Conservation (phyloP, 2,888 invertebrate species). For the Nemoura dubitans region DNA sequence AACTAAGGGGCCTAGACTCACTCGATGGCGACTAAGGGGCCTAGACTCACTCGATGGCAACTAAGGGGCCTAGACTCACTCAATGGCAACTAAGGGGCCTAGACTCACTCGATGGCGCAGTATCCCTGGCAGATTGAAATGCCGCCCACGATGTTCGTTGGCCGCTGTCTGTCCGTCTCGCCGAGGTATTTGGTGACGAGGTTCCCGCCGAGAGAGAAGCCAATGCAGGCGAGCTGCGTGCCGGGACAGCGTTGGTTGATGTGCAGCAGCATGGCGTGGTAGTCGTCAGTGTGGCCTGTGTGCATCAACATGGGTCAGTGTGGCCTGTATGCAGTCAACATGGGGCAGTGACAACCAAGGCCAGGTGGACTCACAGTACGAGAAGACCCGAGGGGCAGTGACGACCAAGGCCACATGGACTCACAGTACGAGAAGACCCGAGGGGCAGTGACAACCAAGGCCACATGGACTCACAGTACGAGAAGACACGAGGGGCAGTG, state of each 20-base stretch:
- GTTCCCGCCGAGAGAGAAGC: constrained; percentile 95
- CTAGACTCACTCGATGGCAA: too few species aligned
- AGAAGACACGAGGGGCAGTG: too few species aligned
- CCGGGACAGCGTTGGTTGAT: constrained; percentile 77
- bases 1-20: constrained; percentile 69
- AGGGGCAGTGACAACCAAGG: too few species aligned
- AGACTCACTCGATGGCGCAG: constrained; percentile 85
- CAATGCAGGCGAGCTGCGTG: constrained; percentile 83
- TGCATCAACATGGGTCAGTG: too few species aligned
- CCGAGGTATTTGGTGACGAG: constrained; percentile 93
- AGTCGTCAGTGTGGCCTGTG: constrained; percentile 92
- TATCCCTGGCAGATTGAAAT: constrained; percentile 96
- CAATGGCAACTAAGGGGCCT: not conserved
- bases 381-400: too few species aligned
- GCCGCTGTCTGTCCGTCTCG: constrained; percentile 71
- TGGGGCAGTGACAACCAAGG: too few species aligned
- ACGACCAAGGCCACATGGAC: too few species aligned
- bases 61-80: too few species aligned
- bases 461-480: too few species aligned
- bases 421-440: too few species aligned
- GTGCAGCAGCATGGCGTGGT: constrained; percentile 81
- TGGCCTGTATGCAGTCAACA: too few species aligned
- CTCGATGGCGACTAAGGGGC: constrained; percentile 87
- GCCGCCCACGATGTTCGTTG: constrained; percentile 81
- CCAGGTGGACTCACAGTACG: too few species aligned